These are phyloP conservation scores for Tipula lateralis DNA, from an alignment of 2,888 invertebrate species.

Conservation along the genomic window DNA sequence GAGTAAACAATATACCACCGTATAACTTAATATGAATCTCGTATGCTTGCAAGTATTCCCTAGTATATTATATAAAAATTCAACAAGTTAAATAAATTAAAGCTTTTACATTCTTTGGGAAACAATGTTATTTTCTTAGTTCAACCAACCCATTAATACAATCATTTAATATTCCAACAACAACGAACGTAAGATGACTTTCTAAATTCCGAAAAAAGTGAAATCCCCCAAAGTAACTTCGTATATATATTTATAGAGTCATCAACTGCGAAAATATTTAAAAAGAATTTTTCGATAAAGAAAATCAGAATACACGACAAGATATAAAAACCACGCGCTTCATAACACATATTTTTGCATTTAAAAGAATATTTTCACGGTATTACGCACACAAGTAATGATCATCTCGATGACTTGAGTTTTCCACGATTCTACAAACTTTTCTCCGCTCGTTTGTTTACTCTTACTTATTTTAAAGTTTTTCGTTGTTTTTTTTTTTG, in stretches of 20 bases:
- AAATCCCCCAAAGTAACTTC: background rate
- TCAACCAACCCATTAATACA: conserved; percentile 2
- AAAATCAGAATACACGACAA: background rate
- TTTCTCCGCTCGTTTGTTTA: background rate
- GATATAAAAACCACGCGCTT: background rate
- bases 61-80: background rate
- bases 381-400: background rate
- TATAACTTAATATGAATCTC: background rate
- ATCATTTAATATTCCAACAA: background rate
- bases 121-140: background rate
- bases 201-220: background rate
- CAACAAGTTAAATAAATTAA: conserved; percentile 2
- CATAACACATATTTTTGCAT: conserved; percentile 11
- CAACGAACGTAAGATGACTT: background rate
- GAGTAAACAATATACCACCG: background rate
- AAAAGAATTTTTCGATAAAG: background rate
- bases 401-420: conserved; percentile 6
- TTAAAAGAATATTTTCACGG: background rate
- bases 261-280: background rate
- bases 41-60: background rate
- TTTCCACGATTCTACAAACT: background rate
- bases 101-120: background rate
- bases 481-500: background rate
- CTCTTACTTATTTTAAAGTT: background rate
- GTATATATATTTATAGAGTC: background rate